phyloP scores from a whole-genome alignment of 2,888 invertebrate species.

The Tiliacea aurago region DNA sequence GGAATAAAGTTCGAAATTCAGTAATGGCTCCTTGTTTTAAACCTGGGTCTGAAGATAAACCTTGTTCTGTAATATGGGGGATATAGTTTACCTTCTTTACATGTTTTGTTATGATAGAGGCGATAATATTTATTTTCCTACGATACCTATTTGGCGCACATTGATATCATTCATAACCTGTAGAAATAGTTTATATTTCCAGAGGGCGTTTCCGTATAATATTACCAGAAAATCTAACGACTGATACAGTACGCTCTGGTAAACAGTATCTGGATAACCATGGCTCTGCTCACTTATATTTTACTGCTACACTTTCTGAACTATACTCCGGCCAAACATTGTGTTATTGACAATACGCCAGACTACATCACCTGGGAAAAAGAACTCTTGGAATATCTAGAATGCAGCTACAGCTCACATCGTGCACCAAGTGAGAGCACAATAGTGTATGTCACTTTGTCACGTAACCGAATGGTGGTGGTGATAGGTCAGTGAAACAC shows the following conservation, averaged over 20 bases:
- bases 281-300: constrained; percentile 39
- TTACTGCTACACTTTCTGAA: constrained; percentile 30
- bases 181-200: background rate
- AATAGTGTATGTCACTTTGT: constrained; percentile 54
- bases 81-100: too few species aligned
- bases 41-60: too few species aligned
- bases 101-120: background rate
- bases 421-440: background rate
- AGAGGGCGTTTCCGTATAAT: constrained; percentile 30
- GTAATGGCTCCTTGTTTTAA: too few species aligned
- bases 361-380: constrained; percentile 57
- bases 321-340: constrained; percentile 11
- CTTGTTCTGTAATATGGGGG: too few species aligned
- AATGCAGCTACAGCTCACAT: background rate
- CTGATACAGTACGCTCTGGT: constrained; percentile 16
- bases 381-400: constrained; percentile 48
- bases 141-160: background rate
- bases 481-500: too few species aligned
- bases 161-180: background rate
- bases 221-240: too few species aligned
- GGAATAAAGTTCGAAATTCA: too few species aligned
- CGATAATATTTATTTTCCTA: background rate
- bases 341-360: constrained; percentile 22
- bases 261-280: constrained; percentile 19
- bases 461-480: too few species aligned